Conservation (phyloP, 2,113 vertebrate species). For the Coracopsis vasa region DNA sequence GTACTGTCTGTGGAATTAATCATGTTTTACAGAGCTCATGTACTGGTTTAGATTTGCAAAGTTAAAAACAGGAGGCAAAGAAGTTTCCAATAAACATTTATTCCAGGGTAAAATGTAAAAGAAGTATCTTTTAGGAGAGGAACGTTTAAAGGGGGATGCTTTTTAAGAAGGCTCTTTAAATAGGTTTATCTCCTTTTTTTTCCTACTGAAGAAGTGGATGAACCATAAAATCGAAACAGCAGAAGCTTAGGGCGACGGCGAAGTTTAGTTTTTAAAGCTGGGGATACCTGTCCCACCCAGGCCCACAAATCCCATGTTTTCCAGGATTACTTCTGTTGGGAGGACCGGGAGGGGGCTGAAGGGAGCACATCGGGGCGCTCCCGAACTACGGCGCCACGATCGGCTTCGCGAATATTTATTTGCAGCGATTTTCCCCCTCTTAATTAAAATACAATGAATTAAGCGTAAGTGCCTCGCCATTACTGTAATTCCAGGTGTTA, state of each 20-base stretch:
- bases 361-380: background rate
- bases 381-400: background rate
- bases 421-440: background rate
- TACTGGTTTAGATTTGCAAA: constrained; percentile 49
- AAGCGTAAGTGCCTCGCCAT: constrained; percentile 53
- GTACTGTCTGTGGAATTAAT: constrained; percentile 75
- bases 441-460: constrained; percentile 63
- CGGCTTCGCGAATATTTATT: constrained; percentile 60
- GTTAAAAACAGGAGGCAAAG: constrained; percentile 50
- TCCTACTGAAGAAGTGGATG: background rate
- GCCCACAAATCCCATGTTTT: too few relatives aligned
- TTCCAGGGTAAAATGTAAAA: background rate
- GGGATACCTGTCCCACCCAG: background rate
- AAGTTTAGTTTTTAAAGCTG: background rate
- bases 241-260: background rate
- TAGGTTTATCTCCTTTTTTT: background rate
- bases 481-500: constrained; percentile 66
- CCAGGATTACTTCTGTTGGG: background rate
- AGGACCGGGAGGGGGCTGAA: background rate
- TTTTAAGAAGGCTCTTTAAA: background rate
- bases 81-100: constrained; percentile 29
- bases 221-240: background rate
- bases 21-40: constrained; percentile 62
- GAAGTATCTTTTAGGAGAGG: background rate
- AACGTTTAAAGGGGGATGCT: background rate